Base-by-base conservation (phyloP, 2,888 invertebrate species). In the Nymphalis polychloros region DNA sequence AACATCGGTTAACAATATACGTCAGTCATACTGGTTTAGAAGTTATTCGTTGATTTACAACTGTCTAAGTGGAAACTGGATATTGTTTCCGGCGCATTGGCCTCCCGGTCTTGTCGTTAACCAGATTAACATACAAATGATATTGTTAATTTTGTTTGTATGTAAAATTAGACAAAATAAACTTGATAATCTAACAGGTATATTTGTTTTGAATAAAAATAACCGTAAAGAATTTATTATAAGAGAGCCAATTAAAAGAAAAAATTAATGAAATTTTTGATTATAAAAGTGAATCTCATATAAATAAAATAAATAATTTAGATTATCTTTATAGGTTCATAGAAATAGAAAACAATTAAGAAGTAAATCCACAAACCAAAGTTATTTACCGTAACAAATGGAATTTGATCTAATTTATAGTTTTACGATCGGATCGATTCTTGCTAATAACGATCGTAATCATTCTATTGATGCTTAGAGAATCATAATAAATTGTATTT, bases 341-440 rank as follows among this genome's bases (percentile, higher is more conserved):
- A 41, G 13, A 41, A 48, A 60, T 46, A 13, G 63, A 20, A 41
- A 63, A 53, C 20, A 53, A 41, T 17, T 20, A 27, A 48, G n/a
- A 57, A 61, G 23, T 48, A 64, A 63, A 62, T 49, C 66, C 53
- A 61, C 46, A 48, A 64, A 68, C 23, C 31, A 57, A 64, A 61
- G 17, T 53, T 59, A 50, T 53, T 60, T 1, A 23, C 35, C 67
- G 47, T 48, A 53, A 52, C 57, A 55, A 63, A 63, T 49, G 55
- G 62, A 67, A 72, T 64, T 67, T 63, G 67, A 64, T 72, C 63
- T 65, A 60, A 77, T 79, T 75, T 76, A 78, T 70, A 75, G 62
- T 79, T 85, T 84, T 79, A 82, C 77, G 74, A 78, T 74, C 73
- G 76, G 72, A 78, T 68, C 20, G 19, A 46, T 31, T 50, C 27